These are phyloP conservation scores for Acanthosepion esculentum DNA, from an alignment of 2,888 invertebrate species.

Conservation along the genomic window DNA sequence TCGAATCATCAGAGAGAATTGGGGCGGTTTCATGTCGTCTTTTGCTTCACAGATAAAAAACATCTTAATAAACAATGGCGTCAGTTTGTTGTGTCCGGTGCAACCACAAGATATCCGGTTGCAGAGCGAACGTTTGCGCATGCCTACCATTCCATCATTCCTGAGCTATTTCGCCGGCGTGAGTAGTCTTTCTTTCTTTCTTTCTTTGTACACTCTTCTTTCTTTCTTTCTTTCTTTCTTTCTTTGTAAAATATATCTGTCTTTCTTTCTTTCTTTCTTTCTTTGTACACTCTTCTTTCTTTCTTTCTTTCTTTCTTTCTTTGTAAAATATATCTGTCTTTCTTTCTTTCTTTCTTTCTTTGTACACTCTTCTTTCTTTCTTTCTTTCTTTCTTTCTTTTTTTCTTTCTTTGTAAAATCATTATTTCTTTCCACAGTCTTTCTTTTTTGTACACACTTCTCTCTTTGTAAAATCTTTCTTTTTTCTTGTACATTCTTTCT, in stretches of 20 bases:
- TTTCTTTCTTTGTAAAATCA: too few relatives aligned
- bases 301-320: neutral
- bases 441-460: too few relatives aligned
- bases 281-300: neutral
- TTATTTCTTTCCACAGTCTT: too few relatives aligned
- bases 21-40: constrained; percentile 57
- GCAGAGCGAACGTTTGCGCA: constrained; percentile 51
- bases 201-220: too few relatives aligned
- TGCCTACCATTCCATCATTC: constrained; percentile 57
- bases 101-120: constrained; percentile 54
- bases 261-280: too few relatives aligned
- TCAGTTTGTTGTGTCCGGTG: constrained; percentile 54
- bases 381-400: too few relatives aligned
- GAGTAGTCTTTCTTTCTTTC: neutral
- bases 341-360: neutral
- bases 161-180: constrained; percentile 60
- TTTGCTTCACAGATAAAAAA: constrained; percentile 55
- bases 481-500: too few relatives aligned
- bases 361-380: neutral
- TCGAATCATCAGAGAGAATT: constrained; percentile 59
- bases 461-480: too few relatives aligned
- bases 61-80: constrained; percentile 52
- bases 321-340: too few relatives aligned
- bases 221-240: neutral
- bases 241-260: too few relatives aligned